Percentiles rank a stretch among this genome's conserved stretches.
Conservation (phyloP, 2,113 vertebrate genomes). For the Notechis scutatus region DNA sequence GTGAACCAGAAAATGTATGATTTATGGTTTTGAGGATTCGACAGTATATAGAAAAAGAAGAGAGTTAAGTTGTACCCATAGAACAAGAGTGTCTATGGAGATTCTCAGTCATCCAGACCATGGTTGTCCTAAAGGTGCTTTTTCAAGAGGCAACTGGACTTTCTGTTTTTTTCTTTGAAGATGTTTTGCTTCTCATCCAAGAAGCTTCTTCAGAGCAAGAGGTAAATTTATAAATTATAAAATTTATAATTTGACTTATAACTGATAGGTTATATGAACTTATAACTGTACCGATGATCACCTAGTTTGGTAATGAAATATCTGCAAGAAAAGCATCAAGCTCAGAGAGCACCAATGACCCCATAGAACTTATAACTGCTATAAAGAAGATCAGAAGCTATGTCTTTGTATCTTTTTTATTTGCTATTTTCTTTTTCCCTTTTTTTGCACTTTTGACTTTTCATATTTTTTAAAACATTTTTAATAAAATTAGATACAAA, state of each 20-base stretch:
- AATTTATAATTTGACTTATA: not conserved
- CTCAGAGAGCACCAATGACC: not conserved
- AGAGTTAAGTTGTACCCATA: not conserved
- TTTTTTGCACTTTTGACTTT: not conserved
- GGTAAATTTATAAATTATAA: not conserved
- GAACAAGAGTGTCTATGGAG: not conserved
- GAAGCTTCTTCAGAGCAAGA: not conserved
- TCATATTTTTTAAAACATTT: not conserved
- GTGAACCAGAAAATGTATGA: not conserved
- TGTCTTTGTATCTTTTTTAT: not conserved
- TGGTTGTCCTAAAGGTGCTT: too few relatives aligned
- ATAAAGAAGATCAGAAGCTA: not conserved
- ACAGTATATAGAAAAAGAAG: not conserved
- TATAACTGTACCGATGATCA: not conserved
- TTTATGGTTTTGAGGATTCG: not conserved
- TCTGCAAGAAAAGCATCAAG: not conserved
- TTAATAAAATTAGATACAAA: not conserved
- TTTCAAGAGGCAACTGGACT: too few relatives aligned
- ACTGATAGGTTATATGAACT: not conserved
- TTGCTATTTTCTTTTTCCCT: not conserved
- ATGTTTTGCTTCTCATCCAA: too few relatives aligned
- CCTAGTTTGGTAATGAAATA: not conserved
- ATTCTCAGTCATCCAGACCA: too few relatives aligned
- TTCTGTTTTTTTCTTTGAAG: too few relatives aligned
- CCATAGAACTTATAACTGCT: not conserved